Evolutionary conservation across 2,113 vertebrate species (phyloP).

Genomic region (Hemiscyllium ocellatum): DNA sequence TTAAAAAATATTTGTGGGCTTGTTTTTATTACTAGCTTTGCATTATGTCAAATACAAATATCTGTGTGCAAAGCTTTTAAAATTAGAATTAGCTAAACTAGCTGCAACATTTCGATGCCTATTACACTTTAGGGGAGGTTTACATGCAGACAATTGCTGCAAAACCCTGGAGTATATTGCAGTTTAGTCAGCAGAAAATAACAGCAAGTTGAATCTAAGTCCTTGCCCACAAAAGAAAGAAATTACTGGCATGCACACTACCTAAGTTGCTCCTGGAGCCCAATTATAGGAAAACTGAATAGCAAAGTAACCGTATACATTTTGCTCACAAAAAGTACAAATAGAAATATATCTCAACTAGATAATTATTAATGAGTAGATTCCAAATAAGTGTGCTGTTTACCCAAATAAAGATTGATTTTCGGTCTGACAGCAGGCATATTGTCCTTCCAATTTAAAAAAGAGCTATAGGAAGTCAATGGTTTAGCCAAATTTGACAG

Average conservation of each 20-base stretch:
- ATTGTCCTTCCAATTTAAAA: slow-evolving; percentile 57
- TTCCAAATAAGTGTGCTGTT: slow-evolving; percentile 39
- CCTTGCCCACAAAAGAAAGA: not conserved
- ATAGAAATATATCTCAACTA: not conserved
- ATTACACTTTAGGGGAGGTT: not conserved
- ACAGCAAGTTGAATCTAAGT: not conserved
- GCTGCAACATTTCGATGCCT: not conserved
- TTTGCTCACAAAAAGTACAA: not conserved
- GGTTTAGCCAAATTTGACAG: slow-evolving; percentile 61
- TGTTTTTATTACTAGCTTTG: not conserved
- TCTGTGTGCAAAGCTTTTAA: not conserved
- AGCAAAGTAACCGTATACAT: not conserved
- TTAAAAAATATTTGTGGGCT: not conserved
- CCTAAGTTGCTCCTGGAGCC: not conserved
- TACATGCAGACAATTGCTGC: not conserved
- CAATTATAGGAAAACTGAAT: not conserved
- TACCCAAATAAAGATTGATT: slow-evolving; percentile 68
- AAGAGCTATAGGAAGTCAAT: slow-evolving; percentile 57
- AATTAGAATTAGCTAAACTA: not conserved
- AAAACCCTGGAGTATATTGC: not conserved
- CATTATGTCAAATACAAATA: not conserved
- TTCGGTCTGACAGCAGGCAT: slow-evolving; percentile 67
- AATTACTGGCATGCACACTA: not conserved
- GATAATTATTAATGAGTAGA: not conserved
- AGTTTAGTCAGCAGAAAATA: not conserved